phyloP scores from a whole-genome alignment of 2,113 vertebrate genomes.

The Geothlypis trichas region DNA sequence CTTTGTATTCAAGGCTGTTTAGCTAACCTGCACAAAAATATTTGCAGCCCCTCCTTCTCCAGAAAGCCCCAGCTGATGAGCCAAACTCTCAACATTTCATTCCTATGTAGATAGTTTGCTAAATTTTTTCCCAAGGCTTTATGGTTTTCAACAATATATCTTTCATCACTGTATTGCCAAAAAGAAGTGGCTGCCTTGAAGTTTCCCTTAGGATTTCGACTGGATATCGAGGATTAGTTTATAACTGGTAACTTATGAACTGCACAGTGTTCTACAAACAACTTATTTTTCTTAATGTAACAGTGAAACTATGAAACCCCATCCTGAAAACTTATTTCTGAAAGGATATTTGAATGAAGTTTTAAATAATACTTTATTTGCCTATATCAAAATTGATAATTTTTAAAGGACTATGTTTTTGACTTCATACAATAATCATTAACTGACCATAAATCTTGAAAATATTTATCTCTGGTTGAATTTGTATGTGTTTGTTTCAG shows the following conservation, averaged over 20 bases:
- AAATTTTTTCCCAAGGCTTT: slow-evolving; percentile 77
- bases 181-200: slow-evolving; percentile 71
- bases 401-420: slow-evolving; percentile 35
- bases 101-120: slow-evolving; percentile 73
- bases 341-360: slow-evolving; percentile 32
- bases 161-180: slow-evolving; percentile 78
- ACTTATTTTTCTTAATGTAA: slow-evolving; percentile 77
- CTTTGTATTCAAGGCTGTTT: not conserved
- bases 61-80: slow-evolving; percentile 67
- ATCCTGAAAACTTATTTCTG: slow-evolving; percentile 58
- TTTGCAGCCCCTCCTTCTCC: slow-evolving; percentile 54
- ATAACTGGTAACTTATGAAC: slow-evolving; percentile 78
- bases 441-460: slow-evolving; percentile 15
- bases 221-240: slow-evolving; percentile 75
- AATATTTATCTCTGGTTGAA: slow-evolving; percentile 37
- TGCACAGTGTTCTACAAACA: slow-evolving; percentile 72
- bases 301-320: slow-evolving; percentile 61
- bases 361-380: slow-evolving; percentile 35
- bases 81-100: slow-evolving; percentile 76
- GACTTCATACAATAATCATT: not conserved
- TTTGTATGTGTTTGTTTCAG: not conserved
- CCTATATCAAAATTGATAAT: not conserved
- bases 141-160: slow-evolving; percentile 78
- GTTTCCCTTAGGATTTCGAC: slow-evolving; percentile 67
- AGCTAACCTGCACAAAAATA: slow-evolving; percentile 48